Evolutionary conservation across 1,140 invertebrate species (phyloP), one percentile per base, ranked within the genome.

Genomic region (Cotesia glomerata): DNA sequence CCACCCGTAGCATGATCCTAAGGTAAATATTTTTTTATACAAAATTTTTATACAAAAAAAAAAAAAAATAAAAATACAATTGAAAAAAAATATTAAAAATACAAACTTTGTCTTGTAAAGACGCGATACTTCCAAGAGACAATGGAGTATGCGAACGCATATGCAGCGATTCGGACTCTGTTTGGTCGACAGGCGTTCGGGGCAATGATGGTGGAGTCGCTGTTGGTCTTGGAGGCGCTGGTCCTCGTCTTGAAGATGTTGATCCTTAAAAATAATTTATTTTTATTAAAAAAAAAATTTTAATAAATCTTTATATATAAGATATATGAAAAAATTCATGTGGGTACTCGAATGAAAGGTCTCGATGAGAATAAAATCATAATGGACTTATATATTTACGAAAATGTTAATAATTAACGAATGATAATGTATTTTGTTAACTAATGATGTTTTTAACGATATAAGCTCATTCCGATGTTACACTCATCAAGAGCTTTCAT

Each of bases 91-190:
- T 39, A 63, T 68, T 14, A 16, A 64, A 63, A 18, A 77, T 72
- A 77, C 74, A 74, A 77, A 92, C 90, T 80, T 92, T 91, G 76
- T 94, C 92, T 79, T 93, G 92, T 73, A 93, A 84, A 7, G 92
- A 93, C 79, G 91, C 91, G 87, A 93, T 92, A 80, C 92, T 93
- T 79, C 92, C 91, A 49, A 92, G 87, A 74, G 91, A 92, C 63
- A 91, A 87, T 16, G 91, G 91, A 3, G 90, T 90, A 67, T 90
- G 89, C 54, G 90, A 90, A 73, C 89, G 85, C 81, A 90, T 88
- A 79, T 90, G 85, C 39, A 90, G 76, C 65, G 86, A 86, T 75
- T 87, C 86, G 7, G 85, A 84, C 80, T 87, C 85, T 35, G 85
- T 82, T 80, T 86, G 85, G 73, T 86, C 86, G 0, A 87, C 86